Evolutionary conservation across 2,888 invertebrate species (phyloP).

Genomic region (Biston betularia): DNA sequence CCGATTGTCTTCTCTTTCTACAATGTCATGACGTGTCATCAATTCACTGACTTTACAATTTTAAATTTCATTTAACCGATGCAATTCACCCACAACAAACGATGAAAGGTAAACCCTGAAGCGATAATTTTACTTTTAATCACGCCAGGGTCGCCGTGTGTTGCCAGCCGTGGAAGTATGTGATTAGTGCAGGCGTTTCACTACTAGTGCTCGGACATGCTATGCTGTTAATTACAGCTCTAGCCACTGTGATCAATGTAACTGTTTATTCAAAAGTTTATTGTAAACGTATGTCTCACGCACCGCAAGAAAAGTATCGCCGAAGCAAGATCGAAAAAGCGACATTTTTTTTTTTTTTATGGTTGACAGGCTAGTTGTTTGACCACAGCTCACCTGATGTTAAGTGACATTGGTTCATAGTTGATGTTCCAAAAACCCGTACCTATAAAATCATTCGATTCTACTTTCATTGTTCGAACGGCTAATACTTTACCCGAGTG

Average conservation of each 20-base stretch:
- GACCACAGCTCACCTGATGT: too few relatives aligned
- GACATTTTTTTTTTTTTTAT: too few relatives aligned
- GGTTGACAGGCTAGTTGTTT: too few relatives aligned
- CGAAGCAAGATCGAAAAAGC: too few relatives aligned
- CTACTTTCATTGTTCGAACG: too few relatives aligned
- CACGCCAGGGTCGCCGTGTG: constrained; percentile 12
- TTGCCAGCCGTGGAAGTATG: constrained; percentile 28
- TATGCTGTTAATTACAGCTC: constrained; percentile 1
- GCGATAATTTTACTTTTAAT: constrained; percentile 40
- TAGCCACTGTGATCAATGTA: not conserved
- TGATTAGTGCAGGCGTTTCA: not conserved
- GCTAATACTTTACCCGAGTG: too few relatives aligned
- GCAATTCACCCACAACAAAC: constrained; percentile 21
- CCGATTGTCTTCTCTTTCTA: not conserved
- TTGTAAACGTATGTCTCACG: too few relatives aligned
- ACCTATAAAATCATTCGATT: too few relatives aligned
- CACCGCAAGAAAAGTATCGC: too few relatives aligned
- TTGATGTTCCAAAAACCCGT: too few relatives aligned
- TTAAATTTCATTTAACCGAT: constrained; percentile 28
- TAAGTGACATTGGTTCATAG: too few relatives aligned
- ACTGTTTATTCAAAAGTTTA: too few relatives aligned
- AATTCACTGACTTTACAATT: constrained; percentile 18
- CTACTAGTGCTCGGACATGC: not conserved
- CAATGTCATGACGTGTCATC: constrained; percentile 19
- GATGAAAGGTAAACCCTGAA: constrained; percentile 37